Conservation (phyloP, 1,140 invertebrate genomes). For the Temnothorax curvispinosus region DNA sequence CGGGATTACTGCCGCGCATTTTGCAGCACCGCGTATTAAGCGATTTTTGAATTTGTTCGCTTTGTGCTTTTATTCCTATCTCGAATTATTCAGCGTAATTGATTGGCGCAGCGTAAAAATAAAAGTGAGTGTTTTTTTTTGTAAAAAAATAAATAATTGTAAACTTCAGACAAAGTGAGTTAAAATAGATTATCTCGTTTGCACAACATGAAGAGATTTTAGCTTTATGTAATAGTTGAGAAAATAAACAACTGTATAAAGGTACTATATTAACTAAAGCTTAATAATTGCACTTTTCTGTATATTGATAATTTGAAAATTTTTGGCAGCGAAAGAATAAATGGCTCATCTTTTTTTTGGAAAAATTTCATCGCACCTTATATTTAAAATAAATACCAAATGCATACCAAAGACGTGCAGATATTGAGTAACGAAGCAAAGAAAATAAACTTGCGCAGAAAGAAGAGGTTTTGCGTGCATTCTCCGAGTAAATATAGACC, state of each 20-base stretch:
- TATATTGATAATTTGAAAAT: background rate
- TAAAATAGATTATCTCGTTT: background rate
- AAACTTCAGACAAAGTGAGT: background rate
- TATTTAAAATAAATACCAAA: background rate
- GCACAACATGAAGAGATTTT: background rate
- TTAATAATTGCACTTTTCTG: background rate
- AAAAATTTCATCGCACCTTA: background rate
- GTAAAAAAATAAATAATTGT: background rate
- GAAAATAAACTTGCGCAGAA: background rate
- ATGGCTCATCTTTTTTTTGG: background rate
- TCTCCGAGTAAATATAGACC: background rate
- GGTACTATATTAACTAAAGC: background rate
- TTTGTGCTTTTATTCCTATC: background rate
- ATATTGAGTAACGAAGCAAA: background rate
- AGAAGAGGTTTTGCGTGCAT: background rate
- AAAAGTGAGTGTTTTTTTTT: background rate
- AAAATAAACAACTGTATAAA: background rate
- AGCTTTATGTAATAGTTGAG: background rate
- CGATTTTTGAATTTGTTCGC: constrained; percentile 46
- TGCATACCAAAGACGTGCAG: background rate
- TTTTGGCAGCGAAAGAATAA: background rate
- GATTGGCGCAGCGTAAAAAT: background rate
- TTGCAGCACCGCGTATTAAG: background rate
- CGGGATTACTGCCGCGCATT: background rate
- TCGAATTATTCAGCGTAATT: background rate